Evolutionary conservation across 2,113 vertebrate genomes (phyloP).

Genomic region (Pseudorasbora parva): DNA sequence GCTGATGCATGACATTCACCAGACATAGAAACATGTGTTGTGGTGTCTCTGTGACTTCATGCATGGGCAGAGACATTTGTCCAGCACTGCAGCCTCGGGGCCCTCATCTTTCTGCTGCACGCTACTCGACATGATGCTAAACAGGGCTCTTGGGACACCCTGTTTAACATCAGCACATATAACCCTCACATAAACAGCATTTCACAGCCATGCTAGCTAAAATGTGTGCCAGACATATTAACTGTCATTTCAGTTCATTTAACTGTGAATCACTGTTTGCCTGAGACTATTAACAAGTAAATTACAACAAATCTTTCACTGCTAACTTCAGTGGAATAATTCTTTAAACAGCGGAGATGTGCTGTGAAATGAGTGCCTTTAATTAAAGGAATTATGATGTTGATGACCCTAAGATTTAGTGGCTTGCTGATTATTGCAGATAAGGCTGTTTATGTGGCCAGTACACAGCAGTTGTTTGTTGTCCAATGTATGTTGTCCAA

Average conservation of each 20-base stretch:
- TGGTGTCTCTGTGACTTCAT: constrained; percentile 34
- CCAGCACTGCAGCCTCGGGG: neutral
- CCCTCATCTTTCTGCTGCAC: constrained; percentile 40
- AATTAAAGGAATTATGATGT: neutral
- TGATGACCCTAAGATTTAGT: neutral
- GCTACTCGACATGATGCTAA: constrained; percentile 60
- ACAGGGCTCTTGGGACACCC: constrained; percentile 60
- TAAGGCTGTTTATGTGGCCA: neutral
- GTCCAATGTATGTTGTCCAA: neutral
- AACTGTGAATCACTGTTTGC: constrained; percentile 53
- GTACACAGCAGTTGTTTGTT: neutral
- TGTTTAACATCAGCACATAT: constrained; percentile 67
- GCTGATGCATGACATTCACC: constrained; percentile 50
- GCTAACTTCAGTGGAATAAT: neutral
- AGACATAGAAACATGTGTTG: constrained; percentile 54
- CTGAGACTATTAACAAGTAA: constrained; percentile 30
- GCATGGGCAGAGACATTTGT: constrained; percentile 44
- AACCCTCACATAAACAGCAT: constrained; percentile 68
- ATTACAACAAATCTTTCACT: neutral
- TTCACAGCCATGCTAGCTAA: constrained; percentile 53
- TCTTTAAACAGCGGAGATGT: neutral
- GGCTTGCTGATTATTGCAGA: constrained; percentile 2
- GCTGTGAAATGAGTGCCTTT: constrained; percentile 6
- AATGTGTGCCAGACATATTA: constrained; percentile 49
- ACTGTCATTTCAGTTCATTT: constrained; percentile 55